Base-by-base conservation (phyloP, 2,888 invertebrate genomes). In the Tolmerus cingulatus region DNA sequence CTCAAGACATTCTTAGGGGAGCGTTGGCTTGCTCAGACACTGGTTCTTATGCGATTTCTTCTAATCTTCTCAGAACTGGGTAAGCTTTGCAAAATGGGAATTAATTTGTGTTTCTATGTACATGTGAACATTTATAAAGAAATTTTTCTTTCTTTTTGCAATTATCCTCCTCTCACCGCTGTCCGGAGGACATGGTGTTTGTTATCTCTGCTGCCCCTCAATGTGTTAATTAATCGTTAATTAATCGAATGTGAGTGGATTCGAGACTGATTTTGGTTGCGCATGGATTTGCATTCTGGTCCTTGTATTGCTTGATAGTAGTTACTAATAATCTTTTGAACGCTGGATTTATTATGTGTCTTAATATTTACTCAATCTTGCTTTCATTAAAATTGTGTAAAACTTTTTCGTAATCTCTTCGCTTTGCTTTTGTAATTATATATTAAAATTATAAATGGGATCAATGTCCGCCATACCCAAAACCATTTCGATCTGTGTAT, bases 101-200 rank as follows among this genome's bases (percentile, higher is more conserved):
- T 57, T 12, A 34, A n/a, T 82, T 82, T 82, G 23, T 82, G 51
- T 81, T 30, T 55, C 81, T 81, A 27, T 82, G n/a, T 82, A 34
- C 30, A 57, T 82, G 82, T 82, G 57, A 82, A 81, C 66, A 76
- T 82, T 82, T 82, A 82, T 82, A 82, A 82, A 57, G 82, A 82
- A 66, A 82, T 82, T 82, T 81, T 34, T 81, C 9, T 77, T 19
- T 77, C 19, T 27, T 78, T 78, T n/a, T 37, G 40, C 34, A 78
- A 78, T 40, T 34, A 74, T 46, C 16, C 43, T 16, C 4, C 40
- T n/a, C 57, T 8, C 66, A 27, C 66, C 27, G 23, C 66, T 66
- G 19, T 66, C 66, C 27, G 66, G 66, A 66, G 66, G 66, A 66
- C 27, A 27, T 66, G 66, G 66, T 66, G 51, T 51, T 16, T 51